phyloP scores from a whole-genome alignment of 1,140 invertebrate species.

The Campodea augens region DNA sequence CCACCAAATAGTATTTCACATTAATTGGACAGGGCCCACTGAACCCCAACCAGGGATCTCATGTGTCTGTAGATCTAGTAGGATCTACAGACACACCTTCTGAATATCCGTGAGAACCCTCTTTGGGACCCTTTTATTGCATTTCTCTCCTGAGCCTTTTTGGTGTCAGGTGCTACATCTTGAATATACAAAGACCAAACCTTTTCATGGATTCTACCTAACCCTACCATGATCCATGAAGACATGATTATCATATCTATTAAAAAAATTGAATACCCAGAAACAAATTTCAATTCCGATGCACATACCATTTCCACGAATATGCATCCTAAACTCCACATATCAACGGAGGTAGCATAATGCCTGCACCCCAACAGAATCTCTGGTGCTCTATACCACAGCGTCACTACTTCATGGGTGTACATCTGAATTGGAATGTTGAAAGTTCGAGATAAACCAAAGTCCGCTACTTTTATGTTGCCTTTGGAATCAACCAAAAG shows the following conservation, averaged over 20 bases:
- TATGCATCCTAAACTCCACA: constrained; percentile 93
- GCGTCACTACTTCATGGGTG: constrained; percentile 86
- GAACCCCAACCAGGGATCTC: too few species aligned
- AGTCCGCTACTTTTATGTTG: constrained; percentile 75
- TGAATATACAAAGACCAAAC: background rate
- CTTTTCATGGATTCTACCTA: too few species aligned
- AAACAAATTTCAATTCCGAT: constrained; percentile 9
- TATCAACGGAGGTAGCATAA: constrained; percentile 75
- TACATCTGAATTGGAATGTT: constrained; percentile 63
- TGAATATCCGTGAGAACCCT: too few species aligned
- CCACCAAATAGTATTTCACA: too few species aligned
- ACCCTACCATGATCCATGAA: too few species aligned
- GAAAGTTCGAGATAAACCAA: constrained; percentile 69
- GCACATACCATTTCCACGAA: constrained; percentile 70
- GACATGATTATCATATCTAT: background rate
- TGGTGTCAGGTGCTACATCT: background rate
- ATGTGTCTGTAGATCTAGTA: too few species aligned
- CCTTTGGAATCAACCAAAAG: constrained; percentile 59
- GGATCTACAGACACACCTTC: too few species aligned
- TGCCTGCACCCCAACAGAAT: constrained; percentile 75
- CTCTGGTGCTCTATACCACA: constrained; percentile 94
- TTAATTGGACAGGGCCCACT: too few species aligned
- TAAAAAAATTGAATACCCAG: background rate
- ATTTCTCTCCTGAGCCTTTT: too few species aligned
- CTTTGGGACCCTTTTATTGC: too few species aligned